These are phyloP conservation scores for Parnassius glacialis DNA, from an alignment of 2,888 invertebrate genomes.

Conservation along the genomic window DNA sequence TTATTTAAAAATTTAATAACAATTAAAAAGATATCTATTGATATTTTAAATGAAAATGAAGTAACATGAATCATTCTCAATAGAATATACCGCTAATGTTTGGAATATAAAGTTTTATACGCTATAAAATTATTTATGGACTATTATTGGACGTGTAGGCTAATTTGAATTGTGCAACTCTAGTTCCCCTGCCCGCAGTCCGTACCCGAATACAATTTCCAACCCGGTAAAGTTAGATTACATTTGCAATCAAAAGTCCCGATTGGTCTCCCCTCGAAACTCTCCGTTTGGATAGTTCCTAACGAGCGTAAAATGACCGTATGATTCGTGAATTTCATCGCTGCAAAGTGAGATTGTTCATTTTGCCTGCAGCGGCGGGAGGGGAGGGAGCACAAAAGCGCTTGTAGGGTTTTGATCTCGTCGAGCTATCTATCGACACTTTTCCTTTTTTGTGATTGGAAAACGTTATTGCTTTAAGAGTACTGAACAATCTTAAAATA, in stretches of 20 bases:
- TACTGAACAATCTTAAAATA: too few relatives aligned
- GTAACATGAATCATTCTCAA: too few relatives aligned
- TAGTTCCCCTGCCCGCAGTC: background rate
- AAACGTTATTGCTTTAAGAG: slow-evolving; percentile 2
- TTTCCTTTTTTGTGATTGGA: slow-evolving; percentile 19
- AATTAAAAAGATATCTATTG: too few relatives aligned
- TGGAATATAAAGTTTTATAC: too few relatives aligned
- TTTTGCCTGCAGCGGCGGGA: slow-evolving; percentile 5
- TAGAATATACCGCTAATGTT: too few relatives aligned
- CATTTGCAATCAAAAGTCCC: slow-evolving; percentile 9
- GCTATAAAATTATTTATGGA: too few relatives aligned
- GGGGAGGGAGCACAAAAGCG: slow-evolving; percentile 15
- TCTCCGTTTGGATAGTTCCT: background rate
- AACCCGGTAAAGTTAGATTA: slow-evolving; percentile 1
- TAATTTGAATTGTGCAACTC: background rate
- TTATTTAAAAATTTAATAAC: too few relatives aligned
- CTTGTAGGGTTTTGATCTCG: slow-evolving; percentile 16
- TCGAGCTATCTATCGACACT: slow-evolving; percentile 5
- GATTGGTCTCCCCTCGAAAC: background rate
- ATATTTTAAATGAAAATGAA: too few relatives aligned
- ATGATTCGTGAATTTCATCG: slow-evolving; percentile 19
- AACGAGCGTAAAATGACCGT: slow-evolving; percentile 18
- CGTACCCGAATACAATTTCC: background rate
- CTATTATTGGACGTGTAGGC: too few relatives aligned
- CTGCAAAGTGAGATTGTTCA: slow-evolving; percentile 23